phyloP scores from a whole-genome alignment of 1,140 invertebrate species.

The Aphelinus certus region DNA sequence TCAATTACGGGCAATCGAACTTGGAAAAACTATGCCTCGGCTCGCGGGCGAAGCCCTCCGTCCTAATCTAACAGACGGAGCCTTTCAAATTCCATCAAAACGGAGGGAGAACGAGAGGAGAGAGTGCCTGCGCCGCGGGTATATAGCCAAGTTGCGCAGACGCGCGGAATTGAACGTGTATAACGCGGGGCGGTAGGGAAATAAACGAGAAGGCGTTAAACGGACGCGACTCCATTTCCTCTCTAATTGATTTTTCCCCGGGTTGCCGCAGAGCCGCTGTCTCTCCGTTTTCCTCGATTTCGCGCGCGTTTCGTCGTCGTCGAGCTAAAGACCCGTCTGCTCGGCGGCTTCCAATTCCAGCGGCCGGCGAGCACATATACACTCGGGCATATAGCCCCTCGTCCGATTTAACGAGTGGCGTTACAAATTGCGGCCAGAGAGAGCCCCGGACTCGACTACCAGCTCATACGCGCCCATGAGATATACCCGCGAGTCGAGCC shows the following conservation, averaged over 20 bases:
- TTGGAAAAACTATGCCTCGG: too few relatives aligned
- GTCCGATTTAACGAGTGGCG: constrained; percentile 1
- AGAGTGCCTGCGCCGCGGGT: too few relatives aligned
- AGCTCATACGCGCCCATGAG: not conserved
- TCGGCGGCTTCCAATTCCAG: constrained; percentile 19
- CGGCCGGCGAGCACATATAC: not conserved
- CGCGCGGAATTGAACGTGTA: too few relatives aligned
- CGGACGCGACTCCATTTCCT: constrained; percentile 29
- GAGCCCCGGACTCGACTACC: too few relatives aligned
- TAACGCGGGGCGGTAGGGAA: not conserved
- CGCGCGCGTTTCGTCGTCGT: not conserved
- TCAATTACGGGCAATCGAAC: too few relatives aligned
- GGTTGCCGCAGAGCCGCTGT: not conserved
- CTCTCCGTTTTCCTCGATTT: not conserved
- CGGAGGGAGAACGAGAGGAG: too few relatives aligned
- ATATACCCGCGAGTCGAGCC: too few relatives aligned
- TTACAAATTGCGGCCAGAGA: constrained; percentile 6
- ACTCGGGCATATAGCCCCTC: too few relatives aligned
- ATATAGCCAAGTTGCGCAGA: too few relatives aligned
- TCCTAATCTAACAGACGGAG: too few relatives aligned
- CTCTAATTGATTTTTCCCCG: constrained; percentile 36
- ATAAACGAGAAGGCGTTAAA: constrained; percentile 29
- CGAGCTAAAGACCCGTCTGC: not conserved
- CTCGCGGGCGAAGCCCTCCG: too few relatives aligned
- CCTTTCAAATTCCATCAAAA: too few relatives aligned